Conservation (phyloP, 2,888 invertebrate species). For the Autographa gamma region DNA sequence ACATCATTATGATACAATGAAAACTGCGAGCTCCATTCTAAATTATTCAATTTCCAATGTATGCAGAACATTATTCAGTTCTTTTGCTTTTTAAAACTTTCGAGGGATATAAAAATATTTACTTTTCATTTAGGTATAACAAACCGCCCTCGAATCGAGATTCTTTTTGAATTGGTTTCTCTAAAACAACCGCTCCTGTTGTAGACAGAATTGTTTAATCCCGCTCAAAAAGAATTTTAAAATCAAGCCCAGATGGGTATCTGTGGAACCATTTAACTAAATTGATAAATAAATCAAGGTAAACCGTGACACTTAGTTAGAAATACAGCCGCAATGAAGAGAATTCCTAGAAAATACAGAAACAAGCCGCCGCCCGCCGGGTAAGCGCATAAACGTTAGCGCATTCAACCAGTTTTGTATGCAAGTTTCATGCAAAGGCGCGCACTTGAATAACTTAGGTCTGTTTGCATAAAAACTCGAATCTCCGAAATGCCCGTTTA, state of each 20-base stretch:
- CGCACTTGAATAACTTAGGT: slow-evolving; percentile 86
- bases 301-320: slow-evolving; percentile 51
- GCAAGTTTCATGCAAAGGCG: slow-evolving; percentile 83
- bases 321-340: slow-evolving; percentile 49
- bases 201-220: slow-evolving; percentile 32
- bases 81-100: slow-evolving; percentile 48
- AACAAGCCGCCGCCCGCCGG: slow-evolving; percentile 40
- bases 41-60: slow-evolving; percentile 56
- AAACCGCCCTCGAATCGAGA: slow-evolving; percentile 49
- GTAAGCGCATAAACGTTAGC: slow-evolving; percentile 74
- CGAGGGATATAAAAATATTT: slow-evolving; percentile 59
- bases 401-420: slow-evolving; percentile 81
- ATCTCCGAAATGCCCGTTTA: slow-evolving; percentile 85
- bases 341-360: slow-evolving; percentile 55
- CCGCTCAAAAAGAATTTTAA: slow-evolving; percentile 40
- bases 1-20: slow-evolving; percentile 35
- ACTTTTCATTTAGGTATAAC: slow-evolving; percentile 63
- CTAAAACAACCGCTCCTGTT: slow-evolving; percentile 48
- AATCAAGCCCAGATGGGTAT: slow-evolving; percentile 20
- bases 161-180: slow-evolving; percentile 55
- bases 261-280: slow-evolving; percentile 45
- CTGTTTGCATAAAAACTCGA: slow-evolving; percentile 87
- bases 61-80: slow-evolving; percentile 50
- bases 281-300: slow-evolving; percentile 56
- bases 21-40: slow-evolving; percentile 39